Evolutionary conservation across 2,113 vertebrate species (phyloP), one percentile per base, ranked within the genome.

Genomic region (Psettodes erumei): DNA sequence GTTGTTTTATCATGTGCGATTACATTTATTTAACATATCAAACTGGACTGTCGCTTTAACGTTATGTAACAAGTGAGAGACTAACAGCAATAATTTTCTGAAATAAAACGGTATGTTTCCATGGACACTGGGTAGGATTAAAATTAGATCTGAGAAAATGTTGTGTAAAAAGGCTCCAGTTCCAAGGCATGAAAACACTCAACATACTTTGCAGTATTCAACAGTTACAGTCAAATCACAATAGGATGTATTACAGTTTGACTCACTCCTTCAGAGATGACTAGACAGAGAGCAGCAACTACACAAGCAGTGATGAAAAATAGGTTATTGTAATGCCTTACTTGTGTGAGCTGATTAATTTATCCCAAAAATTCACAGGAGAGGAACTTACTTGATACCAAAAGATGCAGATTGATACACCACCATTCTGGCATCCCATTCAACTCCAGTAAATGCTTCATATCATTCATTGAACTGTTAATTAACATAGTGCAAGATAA

Each of bases 391-490:
- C n/a, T n/a, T n/a, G n/a, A n/a, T 96, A 76, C 95, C 95, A 96
- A 97, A 4, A 97, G 92, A 89, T 97, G 95, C 87, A 96, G 88
- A 77, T 96, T 93, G n/a, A n/a, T n/a, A n/a, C 85, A 96, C 95
- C 69, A 96, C 81, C 0, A 94, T 97, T 75, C 85, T 89, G 66
- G 66, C 75, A 74, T 96, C 95, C 95, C 94, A 96, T 77, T 91
- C 86, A 48, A 96, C 95, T 10, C 96, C 95, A 75, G 96, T 94
- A 27, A 95, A 94, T 70, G 93, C 91, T 32, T 95, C 93, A 86
- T 96, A 89, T 30, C 3, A 27, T 28, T 70, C 43, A n/a, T 42
- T 23, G 58, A 89, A 89, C 27, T 18, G 1, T 73, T 76, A 75
- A 2, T 74, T 62, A 11, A 81, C 59, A 50, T 85, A 85, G 0